These are phyloP conservation scores for Nowickia ferox DNA, from an alignment of 2,888 invertebrate genomes.

Conservation along the genomic window DNA sequence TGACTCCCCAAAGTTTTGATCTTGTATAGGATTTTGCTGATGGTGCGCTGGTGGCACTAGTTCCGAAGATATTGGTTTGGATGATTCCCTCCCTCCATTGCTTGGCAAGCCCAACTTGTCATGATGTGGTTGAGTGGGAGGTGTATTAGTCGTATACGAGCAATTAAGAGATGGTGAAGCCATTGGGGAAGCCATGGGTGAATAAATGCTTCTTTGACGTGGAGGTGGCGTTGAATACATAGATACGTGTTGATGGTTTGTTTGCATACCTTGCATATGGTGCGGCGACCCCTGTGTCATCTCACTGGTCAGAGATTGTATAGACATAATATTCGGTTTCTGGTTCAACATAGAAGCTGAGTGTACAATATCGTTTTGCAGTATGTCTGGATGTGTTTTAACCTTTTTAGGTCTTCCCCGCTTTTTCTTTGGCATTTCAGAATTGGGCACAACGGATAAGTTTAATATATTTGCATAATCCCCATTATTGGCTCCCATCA, in stretches of 20 bases:
- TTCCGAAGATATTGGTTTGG: constrained; percentile 31
- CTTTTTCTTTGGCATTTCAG: constrained; percentile 91
- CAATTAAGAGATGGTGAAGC: constrained; percentile 80
- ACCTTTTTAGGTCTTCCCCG: constrained; percentile 94
- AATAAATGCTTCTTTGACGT: constrained; percentile 73
- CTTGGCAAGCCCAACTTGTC: constrained; percentile 51
- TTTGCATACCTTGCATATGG: constrained; percentile 76
- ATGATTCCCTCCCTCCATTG: constrained; percentile 24
- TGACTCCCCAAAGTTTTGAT: constrained; percentile 76
- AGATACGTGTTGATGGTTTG: constrained; percentile 73
- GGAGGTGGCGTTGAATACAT: constrained; percentile 77
- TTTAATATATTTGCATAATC: constrained; percentile 81
- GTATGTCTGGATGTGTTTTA: constrained; percentile 83
- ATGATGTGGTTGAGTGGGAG: constrained; percentile 56
- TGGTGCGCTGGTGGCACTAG: constrained; percentile 31
- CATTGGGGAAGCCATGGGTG: constrained; percentile 79
- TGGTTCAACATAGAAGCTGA: constrained; percentile 83
- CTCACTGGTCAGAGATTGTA: constrained; percentile 75
- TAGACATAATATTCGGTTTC: constrained; percentile 76
- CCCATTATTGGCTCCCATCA: constrained; percentile 82
- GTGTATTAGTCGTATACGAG: constrained; percentile 73
- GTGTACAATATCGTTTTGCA: constrained; percentile 83
- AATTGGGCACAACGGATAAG: constrained; percentile 77
- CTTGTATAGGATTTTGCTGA: constrained; percentile 35
- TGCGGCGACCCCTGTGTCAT: constrained; percentile 72